Conservation (phyloP, 1,140 invertebrate species). For the Caenorhabditis remanei region DNA sequence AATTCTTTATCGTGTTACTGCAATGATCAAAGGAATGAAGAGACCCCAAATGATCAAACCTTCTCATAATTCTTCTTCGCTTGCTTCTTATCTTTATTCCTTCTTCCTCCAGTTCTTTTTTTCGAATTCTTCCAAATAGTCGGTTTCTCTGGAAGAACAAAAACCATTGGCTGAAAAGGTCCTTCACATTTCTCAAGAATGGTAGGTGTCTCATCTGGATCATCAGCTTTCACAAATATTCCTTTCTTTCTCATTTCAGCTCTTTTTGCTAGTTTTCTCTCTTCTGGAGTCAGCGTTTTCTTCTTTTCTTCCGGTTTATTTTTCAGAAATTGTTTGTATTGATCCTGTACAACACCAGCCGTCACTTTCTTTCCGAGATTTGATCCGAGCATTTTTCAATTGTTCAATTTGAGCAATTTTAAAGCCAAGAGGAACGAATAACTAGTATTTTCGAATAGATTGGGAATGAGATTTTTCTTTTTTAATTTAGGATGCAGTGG, state of each 20-base stretch:
- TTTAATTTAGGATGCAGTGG: background rate
- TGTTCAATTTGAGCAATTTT: background rate
- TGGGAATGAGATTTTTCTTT: background rate
- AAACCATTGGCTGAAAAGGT: slow-evolving; percentile 26
- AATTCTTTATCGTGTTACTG: too few species aligned
- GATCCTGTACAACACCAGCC: slow-evolving; percentile 8
- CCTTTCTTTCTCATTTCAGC: slow-evolving; percentile 23
- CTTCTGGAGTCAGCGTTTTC: slow-evolving; percentile 26
- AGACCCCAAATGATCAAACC: background rate
- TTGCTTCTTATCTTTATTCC: background rate
- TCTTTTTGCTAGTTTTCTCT: slow-evolving; percentile 39
- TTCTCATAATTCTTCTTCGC: background rate
- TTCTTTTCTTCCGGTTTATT: slow-evolving; percentile 38
- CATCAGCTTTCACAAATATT: slow-evolving; percentile 44
- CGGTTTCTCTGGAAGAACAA: slow-evolving; percentile 23
- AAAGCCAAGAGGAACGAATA: background rate
- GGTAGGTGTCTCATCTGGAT: slow-evolving; percentile 32
- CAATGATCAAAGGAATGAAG: background rate
- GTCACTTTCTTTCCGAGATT: slow-evolving; percentile 47
- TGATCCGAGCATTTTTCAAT: slow-evolving; percentile 45
- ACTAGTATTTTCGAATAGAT: background rate
- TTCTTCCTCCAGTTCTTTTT: background rate
- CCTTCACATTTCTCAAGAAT: slow-evolving; percentile 31
- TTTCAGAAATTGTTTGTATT: slow-evolving; percentile 52
- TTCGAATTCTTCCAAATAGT: slow-evolving; percentile 25